Conservation (phyloP, 2,888 invertebrate species). For the Dicyrtoma fusca region DNA sequence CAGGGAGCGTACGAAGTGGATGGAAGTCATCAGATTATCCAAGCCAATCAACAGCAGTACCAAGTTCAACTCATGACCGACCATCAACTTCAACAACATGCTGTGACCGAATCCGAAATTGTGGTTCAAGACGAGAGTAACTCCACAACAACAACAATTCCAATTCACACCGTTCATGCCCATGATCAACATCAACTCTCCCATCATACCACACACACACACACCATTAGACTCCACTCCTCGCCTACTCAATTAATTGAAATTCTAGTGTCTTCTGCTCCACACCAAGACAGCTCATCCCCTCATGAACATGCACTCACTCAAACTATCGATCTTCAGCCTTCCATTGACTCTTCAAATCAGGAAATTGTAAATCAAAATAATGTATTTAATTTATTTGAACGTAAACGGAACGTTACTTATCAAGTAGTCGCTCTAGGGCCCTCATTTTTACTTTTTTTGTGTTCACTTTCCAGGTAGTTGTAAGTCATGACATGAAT, state of each 20-base stretch:
- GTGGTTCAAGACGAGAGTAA: not conserved
- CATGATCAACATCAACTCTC: slow-evolving; percentile 21
- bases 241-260: slow-evolving; percentile 46
- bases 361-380: not conserved
- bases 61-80: slow-evolving; percentile 20
- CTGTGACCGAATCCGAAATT: not conserved
- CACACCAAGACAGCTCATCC: slow-evolving; percentile 7
- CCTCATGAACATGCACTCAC: not conserved
- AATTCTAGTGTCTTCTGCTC: slow-evolving; percentile 42
- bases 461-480: slow-evolving; percentile 13
- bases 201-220: slow-evolving; percentile 34
- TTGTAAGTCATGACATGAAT: slow-evolving; percentile 14
- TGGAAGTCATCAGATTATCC: not conserved
- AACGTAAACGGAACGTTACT: not conserved
- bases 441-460: not conserved
- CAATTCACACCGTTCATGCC: slow-evolving; percentile 5
- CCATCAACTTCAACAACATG: not conserved
- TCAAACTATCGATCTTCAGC: slow-evolving; percentile 3
- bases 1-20: not conserved
- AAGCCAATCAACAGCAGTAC: slow-evolving; percentile 13
- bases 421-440: not conserved
- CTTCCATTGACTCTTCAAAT: slow-evolving; percentile 2
- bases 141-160: not conserved
- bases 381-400: not conserved
- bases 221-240: slow-evolving; percentile 44